Base-by-base conservation (phyloP, 2,888 invertebrate species). In the Amblyjoppa proteus region DNA sequence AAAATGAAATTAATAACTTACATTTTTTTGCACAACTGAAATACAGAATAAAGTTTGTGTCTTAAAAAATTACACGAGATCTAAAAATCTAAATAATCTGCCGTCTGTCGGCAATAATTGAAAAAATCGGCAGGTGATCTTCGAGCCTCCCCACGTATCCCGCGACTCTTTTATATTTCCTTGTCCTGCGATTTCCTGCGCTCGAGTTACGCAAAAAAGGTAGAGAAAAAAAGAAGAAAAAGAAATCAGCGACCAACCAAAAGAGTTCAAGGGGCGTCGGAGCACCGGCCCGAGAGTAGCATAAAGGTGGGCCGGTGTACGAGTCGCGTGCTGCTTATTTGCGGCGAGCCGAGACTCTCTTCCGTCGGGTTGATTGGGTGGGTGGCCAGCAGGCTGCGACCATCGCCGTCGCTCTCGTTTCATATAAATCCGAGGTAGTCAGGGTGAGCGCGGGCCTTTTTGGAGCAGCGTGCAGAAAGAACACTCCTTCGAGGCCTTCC, bases 121-220 rank as follows among this genome's bases (percentile, higher is more conserved):
- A 1, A 64, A 64, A 70, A 70, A 71, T 82, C 83, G 81, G 74
- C 83, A 73, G 81, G 79, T 87, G 80, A 73, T 75, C 80, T 68
- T n/a, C 20, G 49, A 16, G 13, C 25, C 11, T 38, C 20, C 53
- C 11, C n/a, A 20, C 20, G 45, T 51, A 34, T 20, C 20, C 38
- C 11, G n/a, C 28, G 34, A 34, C 49, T 38, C 61, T 66, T 71
- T 61, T 82, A 64, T 56, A 49, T 45, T 81, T 74, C 75, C 75
- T 83, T 83, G 77, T 69, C 45, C 45, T 83, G 74, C 64, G 45
- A 77, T 81, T 86, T 86, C 78, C 86, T 78, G 71, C 56, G 77
- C 69, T 84, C 86, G 77, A 81, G 51, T 84, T 84, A 81, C 84
- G 58, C 45, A 56, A 66, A 69, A 73, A 61, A 70, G 28, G 20